Base-by-base conservation (phyloP, 2,113 vertebrate genomes). In the Oryzias melastigma region DNA sequence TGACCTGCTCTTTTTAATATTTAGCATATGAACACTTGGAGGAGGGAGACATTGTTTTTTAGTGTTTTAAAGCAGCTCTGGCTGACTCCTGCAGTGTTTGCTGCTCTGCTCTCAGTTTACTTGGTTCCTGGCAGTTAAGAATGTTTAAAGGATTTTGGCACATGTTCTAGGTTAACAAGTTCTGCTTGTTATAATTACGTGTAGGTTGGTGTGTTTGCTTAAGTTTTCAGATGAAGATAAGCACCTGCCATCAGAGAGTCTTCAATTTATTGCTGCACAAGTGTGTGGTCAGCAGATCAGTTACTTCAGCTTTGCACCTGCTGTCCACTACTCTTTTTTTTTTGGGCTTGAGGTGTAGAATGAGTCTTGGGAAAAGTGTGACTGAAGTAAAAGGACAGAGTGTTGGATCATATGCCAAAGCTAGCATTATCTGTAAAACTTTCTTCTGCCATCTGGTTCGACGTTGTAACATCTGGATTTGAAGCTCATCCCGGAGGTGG, bases 161-260 rank as follows among this genome's bases (percentile, higher is more conserved):
- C 59, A 10, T 62, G 73, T 20, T 63, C 75, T 63, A 50, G 85
- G 83, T 85, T 84, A 90, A 88, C 88, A 84, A 87, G 88, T 87
- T 90, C 78, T 73, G 75, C 89, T 85, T 83, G 88, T 87, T 88
- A 65, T 60, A 62, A 68, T 65, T 49, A 42, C 67, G 67, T 71
- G 76, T 59, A 70, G 61, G 65, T 61, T 41, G 16, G 63, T 24
- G 52, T 27, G 14, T 51, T 73, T 17, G 44, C 48, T 50, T 61
- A 71, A 56, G 57, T 56, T 62, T 65, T 78, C 52, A 72, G 68
- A 80, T 69, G 45, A 57, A 69, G 68, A 81, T 75, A 75, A 20
- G 52, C 29, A 15, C 24, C 62, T 56, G 57, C 62, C 62, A 62
- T 72, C 56, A 61, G 49, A 61, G 44, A 42, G 57, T 68, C 41